Evolutionary conservation across 2,113 vertebrate genomes (phyloP).

Genomic region (Toxostoma redivivum): DNA sequence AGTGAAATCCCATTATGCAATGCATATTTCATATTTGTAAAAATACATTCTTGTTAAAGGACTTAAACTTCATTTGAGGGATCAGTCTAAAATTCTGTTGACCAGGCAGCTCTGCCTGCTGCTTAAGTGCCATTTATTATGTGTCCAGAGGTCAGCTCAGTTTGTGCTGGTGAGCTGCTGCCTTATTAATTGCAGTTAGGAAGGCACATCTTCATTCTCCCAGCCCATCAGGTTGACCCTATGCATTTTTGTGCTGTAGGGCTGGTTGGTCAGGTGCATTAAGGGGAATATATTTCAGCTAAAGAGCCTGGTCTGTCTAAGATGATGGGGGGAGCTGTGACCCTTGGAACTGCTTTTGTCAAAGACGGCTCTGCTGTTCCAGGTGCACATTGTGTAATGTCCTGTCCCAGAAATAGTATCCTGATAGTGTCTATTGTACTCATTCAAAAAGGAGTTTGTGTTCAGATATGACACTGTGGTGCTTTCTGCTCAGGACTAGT

Average conservation of each 20-base stretch:
- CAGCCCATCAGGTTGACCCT: neutral
- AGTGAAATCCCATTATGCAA: neutral
- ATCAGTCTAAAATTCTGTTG: neutral
- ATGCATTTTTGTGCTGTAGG: neutral
- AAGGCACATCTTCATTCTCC: neutral
- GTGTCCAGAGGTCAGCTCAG: neutral
- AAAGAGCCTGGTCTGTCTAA: neutral
- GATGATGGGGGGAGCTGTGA: neutral
- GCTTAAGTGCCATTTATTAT: neutral
- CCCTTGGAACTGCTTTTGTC: neutral
- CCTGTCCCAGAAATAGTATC: neutral
- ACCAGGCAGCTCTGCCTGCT: neutral
- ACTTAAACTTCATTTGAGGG: neutral
- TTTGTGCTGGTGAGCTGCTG: neutral
- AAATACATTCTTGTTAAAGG: neutral
- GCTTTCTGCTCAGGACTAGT: neutral
- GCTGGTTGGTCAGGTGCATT: neutral
- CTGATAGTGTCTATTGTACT: neutral
- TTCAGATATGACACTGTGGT: neutral
- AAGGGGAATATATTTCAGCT: neutral
- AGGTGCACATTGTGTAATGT: too few relatives aligned
- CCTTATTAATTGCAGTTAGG: neutral
- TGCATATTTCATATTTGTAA: neutral
- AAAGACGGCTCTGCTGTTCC: neutral
- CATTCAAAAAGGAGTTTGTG: neutral